Percentiles rank a stretch among this genome's conserved stretches.
These are phyloP conservation scores for Peromyscus eremicus DNA, from an alignment of 2,797 vertebrate species.

Conservation along the genomic window DNA sequence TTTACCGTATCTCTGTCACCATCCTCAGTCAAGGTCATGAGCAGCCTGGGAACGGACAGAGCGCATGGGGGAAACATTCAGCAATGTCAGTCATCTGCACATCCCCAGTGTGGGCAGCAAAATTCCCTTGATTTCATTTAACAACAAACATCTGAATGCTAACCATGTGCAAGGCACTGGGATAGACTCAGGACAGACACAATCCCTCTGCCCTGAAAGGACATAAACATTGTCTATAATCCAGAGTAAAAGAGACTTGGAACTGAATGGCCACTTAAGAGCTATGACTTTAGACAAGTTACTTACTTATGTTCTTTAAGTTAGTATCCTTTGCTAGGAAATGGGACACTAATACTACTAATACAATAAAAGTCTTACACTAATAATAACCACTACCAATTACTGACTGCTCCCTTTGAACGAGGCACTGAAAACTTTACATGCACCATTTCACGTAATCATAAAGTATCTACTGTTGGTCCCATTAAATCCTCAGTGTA, in stretches of 20 bases:
- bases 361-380: conserved; percentile 31
- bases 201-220: neutral
- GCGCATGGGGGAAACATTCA: conserved; percentile 1
- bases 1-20: conserved; percentile 29
- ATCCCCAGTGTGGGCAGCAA: conserved; percentile 36
- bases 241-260: neutral
- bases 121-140: conserved; percentile 66
- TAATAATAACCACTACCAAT: conserved; percentile 28
- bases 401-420: conserved; percentile 53
- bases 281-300: conserved; percentile 41
- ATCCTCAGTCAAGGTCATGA: conserved; percentile 64
- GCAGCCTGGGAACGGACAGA: conserved; percentile 46
- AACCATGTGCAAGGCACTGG: conserved; percentile 19
- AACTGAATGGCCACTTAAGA: conserved; percentile 10
- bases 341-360: conserved; percentile 1
- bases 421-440: conserved; percentile 53
- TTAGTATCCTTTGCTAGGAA: conserved; percentile 22
- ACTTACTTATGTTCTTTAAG: neutral
- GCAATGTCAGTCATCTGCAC: conserved; percentile 48
- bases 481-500: neutral
- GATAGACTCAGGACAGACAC: neutral
- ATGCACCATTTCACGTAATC: conserved; percentile 27
- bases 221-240: neutral
- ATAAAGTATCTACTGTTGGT: neutral
- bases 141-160: conserved; percentile 65